A percentile compares a stretch with the other conserved stretches of the same genome.
Conservation (phyloP, 2,113 vertebrate genomes). For the Anthoscopus minutus region DNA sequence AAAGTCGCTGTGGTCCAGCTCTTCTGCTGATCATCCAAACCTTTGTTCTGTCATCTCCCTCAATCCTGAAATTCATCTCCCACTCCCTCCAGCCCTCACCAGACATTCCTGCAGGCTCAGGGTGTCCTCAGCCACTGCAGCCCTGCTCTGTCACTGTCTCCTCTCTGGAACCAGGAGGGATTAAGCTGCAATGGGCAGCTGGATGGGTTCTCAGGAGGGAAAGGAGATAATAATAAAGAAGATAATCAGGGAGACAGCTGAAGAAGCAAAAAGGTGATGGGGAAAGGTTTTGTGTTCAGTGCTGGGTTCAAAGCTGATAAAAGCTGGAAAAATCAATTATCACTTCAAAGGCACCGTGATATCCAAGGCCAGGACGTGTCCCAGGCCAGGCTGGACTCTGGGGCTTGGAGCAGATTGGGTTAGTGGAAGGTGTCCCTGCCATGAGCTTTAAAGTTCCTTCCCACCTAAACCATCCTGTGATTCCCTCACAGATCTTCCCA, state of each 20-base stretch:
- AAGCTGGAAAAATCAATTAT: background rate
- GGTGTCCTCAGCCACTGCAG: background rate
- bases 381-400: background rate
- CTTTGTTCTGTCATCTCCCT: background rate
- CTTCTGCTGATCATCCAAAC: background rate
- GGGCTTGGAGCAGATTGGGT: background rate
- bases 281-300: background rate
- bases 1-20: fast-evolving
- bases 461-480: background rate
- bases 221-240: background rate
- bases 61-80: background rate
- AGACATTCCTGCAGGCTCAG: background rate
- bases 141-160: background rate
- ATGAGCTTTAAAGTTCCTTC: background rate
- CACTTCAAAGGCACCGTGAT: background rate
- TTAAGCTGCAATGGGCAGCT: background rate
- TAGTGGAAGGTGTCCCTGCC: background rate
- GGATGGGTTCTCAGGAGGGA: background rate
- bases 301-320: background rate
- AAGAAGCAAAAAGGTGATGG: background rate
- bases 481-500: background rate
- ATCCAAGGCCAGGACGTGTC: background rate
- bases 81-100: background rate
- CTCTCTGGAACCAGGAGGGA: background rate
- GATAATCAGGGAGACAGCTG: background rate